Evolutionary conservation across 1,140 invertebrate genomes (phyloP).

Genomic region (Drosophila bifasciata): DNA sequence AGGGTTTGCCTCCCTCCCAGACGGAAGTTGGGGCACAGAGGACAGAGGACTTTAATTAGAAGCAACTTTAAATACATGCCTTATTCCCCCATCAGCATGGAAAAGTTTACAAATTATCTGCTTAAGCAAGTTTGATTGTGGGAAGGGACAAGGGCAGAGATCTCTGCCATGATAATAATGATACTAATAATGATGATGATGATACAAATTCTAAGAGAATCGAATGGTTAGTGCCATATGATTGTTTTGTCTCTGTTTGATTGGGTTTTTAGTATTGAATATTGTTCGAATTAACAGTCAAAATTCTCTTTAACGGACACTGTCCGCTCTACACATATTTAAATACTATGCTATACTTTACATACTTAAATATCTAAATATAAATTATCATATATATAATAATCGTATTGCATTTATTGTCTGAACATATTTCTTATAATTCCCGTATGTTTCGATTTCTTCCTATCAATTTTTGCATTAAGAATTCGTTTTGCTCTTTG

Average conservation of each 20-base stretch:
- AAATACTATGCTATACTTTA: too few species aligned
- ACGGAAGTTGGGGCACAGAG: neutral
- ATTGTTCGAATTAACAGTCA: too few species aligned
- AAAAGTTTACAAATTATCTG: conserved; percentile 51
- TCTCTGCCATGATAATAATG: conserved; percentile 1
- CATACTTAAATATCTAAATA: too few species aligned
- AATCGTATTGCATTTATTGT: too few species aligned
- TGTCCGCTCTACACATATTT: neutral
- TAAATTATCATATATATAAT: too few species aligned
- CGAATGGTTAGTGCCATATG: neutral
- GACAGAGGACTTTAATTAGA: conserved; percentile 61
- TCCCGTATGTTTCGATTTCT: neutral
- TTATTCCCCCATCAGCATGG: conserved; percentile 42
- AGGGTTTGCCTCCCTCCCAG: conserved; percentile 32
- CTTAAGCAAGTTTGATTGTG: conserved; percentile 1
- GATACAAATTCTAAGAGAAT: neutral
- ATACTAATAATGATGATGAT: conserved; percentile 21
- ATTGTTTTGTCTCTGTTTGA: too few species aligned
- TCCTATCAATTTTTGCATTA: conserved; percentile 7
- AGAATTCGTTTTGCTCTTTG: conserved; percentile 7
- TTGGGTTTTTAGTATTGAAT: too few species aligned
- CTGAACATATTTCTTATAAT: neutral
- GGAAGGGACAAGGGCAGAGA: neutral
- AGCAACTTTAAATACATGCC: conserved; percentile 66
- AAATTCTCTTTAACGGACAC: too few species aligned